Conservation (phyloP, 2,797 vertebrate genomes). For the Enteromius fasciolatus region DNA sequence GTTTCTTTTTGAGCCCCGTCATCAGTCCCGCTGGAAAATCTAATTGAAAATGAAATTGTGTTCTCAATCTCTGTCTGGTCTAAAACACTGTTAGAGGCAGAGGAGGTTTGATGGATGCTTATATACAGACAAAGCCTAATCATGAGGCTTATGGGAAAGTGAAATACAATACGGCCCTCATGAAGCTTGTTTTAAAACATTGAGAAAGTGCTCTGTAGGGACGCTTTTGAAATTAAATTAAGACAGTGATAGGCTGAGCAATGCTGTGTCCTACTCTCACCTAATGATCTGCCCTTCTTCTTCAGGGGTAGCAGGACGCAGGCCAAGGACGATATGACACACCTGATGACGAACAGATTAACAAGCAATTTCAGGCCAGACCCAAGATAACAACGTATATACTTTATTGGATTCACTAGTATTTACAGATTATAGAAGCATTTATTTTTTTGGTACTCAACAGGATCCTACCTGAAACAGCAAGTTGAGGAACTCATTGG, state of each 20-base stretch:
- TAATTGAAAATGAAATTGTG: conserved; percentile 24
- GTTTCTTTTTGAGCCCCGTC: not conserved
- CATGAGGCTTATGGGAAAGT: not conserved
- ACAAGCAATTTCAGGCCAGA: conserved; percentile 8
- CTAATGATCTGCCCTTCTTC: conserved; percentile 98
- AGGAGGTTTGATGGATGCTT: not conserved
- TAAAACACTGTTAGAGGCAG: not conserved
- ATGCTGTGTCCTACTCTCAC: conserved; percentile 66
- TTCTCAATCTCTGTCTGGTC: conserved; percentile 8
- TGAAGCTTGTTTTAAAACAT: conserved; percentile 27
- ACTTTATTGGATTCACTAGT: not conserved
- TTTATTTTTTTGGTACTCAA: not conserved
- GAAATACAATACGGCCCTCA: conserved; percentile 25
- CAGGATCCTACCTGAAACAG: conserved; percentile 91
- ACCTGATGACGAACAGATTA: conserved; percentile 78
- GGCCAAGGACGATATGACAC: conserved; percentile 95
- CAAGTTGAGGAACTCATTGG: conserved; percentile 97
- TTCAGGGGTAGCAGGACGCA: conserved; percentile 92
- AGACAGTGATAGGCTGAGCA: not conserved
- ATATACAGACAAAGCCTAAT: conserved; percentile 20
- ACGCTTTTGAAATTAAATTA: not conserved
- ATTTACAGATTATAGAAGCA: not conserved
- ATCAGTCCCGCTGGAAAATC: not conserved
- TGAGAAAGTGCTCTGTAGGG: conserved; percentile 18
- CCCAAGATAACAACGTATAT: not conserved